Evolutionary conservation across 35 echinoderm and acorn worm genomes (phyloP).

Genomic region (Stichopus chloronotus): DNA sequence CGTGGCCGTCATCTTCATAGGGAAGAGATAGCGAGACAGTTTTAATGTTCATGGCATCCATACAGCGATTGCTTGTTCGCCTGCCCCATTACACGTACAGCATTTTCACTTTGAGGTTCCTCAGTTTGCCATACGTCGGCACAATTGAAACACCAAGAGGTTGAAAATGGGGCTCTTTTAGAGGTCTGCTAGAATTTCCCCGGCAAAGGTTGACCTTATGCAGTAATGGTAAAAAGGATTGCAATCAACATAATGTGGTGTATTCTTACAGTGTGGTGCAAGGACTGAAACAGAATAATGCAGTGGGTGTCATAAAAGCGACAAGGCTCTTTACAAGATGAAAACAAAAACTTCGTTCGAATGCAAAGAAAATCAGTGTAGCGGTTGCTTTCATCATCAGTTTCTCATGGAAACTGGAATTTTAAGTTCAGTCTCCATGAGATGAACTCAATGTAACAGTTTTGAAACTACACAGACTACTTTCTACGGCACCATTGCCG

Average conservation of each 20-base stretch:
- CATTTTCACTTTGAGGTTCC: background rate
- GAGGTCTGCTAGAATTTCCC: background rate
- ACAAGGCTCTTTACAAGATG: no score
- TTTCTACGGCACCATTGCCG: no score
- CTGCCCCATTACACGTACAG: constrained; percentile 7
- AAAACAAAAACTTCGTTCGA: no score
- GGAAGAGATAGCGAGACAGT: background rate
- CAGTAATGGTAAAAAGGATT: background rate
- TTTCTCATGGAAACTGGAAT: no score
- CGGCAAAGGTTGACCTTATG: background rate
- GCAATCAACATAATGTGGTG: background rate
- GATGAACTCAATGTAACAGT: no score
- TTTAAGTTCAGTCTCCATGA: no score
- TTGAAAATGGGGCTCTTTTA: background rate
- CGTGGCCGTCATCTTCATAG: background rate
- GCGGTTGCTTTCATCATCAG: no score
- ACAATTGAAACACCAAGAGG: background rate
- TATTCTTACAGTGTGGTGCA: background rate
- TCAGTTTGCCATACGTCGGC: background rate
- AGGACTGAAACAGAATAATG: no score
- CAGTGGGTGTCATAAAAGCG: no score
- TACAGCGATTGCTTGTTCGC: background rate
- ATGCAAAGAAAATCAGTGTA: no score
- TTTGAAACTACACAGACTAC: no score
- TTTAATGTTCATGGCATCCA: constrained; percentile 1